Percentiles rank a stretch among this genome's conserved stretches.
These are phyloP conservation scores for Callinectes sapidus DNA, from an alignment of 2,888 invertebrate genomes.

Conservation along the genomic window DNA sequence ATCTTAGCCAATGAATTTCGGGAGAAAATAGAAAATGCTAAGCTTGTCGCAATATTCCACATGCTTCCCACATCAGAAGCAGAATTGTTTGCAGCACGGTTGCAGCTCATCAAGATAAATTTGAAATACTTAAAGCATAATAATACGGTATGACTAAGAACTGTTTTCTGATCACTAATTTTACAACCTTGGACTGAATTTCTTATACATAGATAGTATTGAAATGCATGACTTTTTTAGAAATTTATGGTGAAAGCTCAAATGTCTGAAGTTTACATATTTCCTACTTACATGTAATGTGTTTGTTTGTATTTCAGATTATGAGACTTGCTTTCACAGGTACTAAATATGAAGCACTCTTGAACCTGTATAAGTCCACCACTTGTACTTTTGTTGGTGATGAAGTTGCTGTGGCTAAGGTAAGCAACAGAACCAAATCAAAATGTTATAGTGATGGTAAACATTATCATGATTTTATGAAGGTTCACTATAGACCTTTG, in stretches of 20 bases:
- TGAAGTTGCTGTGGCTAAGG: constrained; percentile 50
- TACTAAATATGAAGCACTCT: constrained; percentile 56
- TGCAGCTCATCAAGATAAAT: constrained; percentile 55
- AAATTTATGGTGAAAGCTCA: not conserved
- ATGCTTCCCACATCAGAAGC: constrained; percentile 43
- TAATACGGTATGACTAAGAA: constrained; percentile 49
- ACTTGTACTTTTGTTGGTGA: constrained; percentile 56
- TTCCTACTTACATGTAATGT: not conserved
- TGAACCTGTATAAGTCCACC: constrained; percentile 50
- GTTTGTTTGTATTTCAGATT: constrained; percentile 41
- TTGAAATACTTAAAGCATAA: constrained; percentile 48
- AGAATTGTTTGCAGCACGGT: constrained; percentile 18
- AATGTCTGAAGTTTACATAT: not conserved
- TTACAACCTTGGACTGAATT: not conserved
- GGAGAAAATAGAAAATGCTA: constrained; percentile 53
- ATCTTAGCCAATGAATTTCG: constrained; percentile 57
- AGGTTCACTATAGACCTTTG: too few relatives aligned
- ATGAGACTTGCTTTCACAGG: constrained; percentile 54
- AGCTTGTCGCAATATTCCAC: constrained; percentile 60
- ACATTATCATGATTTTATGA: not conserved
- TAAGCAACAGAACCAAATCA: not conserved
- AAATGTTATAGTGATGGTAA: not conserved
- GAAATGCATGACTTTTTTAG: not conserved
- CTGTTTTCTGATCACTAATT: not conserved
- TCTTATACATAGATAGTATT: not conserved